A percentile compares a stretch with the other conserved stretches of the same genome.
phyloP scores from a whole-genome alignment of 1,140 invertebrate genomes.

The Hylyphantes graminicola region DNA sequence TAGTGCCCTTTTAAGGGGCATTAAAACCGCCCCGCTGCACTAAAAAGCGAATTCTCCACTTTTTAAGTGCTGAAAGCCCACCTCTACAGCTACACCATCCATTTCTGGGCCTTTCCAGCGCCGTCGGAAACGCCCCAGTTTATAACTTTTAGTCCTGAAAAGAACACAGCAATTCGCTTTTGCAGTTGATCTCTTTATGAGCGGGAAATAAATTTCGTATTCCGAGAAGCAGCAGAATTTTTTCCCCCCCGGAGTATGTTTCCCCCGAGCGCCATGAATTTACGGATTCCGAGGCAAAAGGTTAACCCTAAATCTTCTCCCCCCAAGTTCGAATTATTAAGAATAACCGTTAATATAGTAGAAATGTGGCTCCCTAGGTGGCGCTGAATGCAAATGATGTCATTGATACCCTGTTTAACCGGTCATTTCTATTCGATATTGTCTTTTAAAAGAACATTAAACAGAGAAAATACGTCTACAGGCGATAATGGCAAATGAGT shows the following conservation, averaged over 20 bases:
- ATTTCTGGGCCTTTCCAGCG: neutral
- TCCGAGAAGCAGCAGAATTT: neutral
- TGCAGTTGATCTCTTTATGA: neutral
- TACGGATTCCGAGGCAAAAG: neutral
- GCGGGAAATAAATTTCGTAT: neutral
- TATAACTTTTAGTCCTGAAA: neutral
- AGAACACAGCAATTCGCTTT: neutral
- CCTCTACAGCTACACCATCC: conserved; percentile 1
- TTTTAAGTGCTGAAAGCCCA: conserved; percentile 35
- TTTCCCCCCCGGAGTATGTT: neutral
- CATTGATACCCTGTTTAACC: conserved; percentile 32
- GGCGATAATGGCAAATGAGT: conserved; percentile 11
- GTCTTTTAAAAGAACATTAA: conserved; percentile 35
- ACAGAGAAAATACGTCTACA: neutral
- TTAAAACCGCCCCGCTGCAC: conserved; percentile 39
- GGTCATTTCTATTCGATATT: conserved; percentile 45
- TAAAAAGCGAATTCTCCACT: conserved; percentile 24
- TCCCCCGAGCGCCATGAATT: conserved; percentile 27
- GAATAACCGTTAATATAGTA: conserved; percentile 4
- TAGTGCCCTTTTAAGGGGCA: conserved; percentile 45
- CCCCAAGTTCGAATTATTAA: conserved; percentile 24
- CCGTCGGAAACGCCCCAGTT: too few species aligned
- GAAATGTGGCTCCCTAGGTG: conserved; percentile 16
- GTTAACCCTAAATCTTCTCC: conserved; percentile 7
- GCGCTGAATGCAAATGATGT: conserved; percentile 22